Evolutionary conservation across 2,113 vertebrate genomes (phyloP), one percentile per base, ranked within the genome.

Genomic region (Labrus mixtus): DNA sequence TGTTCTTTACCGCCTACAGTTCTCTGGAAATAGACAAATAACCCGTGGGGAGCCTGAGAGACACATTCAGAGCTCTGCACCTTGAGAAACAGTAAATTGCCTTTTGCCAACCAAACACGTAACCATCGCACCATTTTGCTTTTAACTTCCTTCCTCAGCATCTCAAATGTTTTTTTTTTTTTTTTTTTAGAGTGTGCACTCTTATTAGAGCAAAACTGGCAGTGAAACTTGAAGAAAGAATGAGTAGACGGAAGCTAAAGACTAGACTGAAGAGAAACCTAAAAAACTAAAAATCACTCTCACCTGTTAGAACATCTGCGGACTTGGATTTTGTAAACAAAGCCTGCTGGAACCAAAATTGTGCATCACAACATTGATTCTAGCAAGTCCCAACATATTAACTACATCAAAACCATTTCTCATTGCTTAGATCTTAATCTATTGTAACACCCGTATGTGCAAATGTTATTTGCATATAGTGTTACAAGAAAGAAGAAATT

Each of bases 1-100:
- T 62, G 76, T 78, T 86, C 65, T 68, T 73, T 64, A 65, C 83
- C 86, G 84, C 91, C 91, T 62, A 91, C 91, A 84, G 70, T 79
- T 87, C 53, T 92, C 91, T 85, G 82, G 59, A 91, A 92, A 92
- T 91, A 92, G 89, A 89, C 76, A 86, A 89, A 87, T 87, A 89
- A 87, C 70, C 86, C 65, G 45, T 55, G 75, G 86, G 83, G 86
- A 90, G 84, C 77, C 79, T 75, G 80, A 73, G 43, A 84, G 74
- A 79, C 82, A 83, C 84, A 87, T 73, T 73, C 80, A 75, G 65
- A 76, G 71, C 78, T 66, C 59, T 83, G 74, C 76, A 91, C 87
- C 88, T 90, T 89, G 75, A 78, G 79, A 89, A 81, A 73, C 86
- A 65, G 67, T 39, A 71, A 86, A 82, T 45, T 84, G 74, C 76